A percentile compares a stretch with the other conserved stretches of the same genome.
These are phyloP conservation scores for Pammene aurita DNA, from an alignment of 2,888 invertebrate genomes.

Conservation along the genomic window DNA sequence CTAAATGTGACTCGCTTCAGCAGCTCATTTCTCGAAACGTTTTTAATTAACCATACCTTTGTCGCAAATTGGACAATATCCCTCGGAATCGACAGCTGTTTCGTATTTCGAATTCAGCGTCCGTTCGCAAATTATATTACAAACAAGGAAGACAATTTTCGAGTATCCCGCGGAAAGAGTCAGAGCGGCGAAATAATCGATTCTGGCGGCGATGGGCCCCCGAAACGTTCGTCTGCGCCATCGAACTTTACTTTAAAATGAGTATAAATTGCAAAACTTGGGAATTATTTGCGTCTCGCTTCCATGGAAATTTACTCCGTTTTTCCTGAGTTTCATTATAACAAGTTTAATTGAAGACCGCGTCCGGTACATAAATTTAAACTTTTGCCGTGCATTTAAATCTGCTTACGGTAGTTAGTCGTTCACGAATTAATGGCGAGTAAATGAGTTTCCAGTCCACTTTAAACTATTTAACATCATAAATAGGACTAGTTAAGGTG, in stretches of 20 bases:
- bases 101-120: constrained; percentile 43
- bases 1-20: constrained; percentile 30
- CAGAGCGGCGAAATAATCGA: constrained; percentile 62
- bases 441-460: constrained; percentile 68
- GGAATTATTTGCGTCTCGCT: constrained; percentile 73
- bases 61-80: constrained; percentile 36
- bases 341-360: constrained; percentile 81
- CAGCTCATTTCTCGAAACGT: constrained; percentile 29
- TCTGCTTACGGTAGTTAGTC: constrained; percentile 73
- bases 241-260: constrained; percentile 72
- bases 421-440: constrained; percentile 62
- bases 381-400: constrained; percentile 79
- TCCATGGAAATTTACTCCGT: constrained; percentile 71
- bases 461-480: constrained; percentile 59
- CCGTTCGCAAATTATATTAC: constrained; percentile 44
- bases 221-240: constrained; percentile 61
- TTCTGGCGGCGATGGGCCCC: constrained; percentile 51
- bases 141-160: constrained; percentile 49
- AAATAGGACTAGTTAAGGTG: constrained; percentile 37
- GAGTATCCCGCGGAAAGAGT: constrained; percentile 49
- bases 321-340: constrained; percentile 77
- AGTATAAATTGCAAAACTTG: constrained; percentile 77
- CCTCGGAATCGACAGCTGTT: constrained; percentile 39
- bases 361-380: constrained; percentile 79
- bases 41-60: constrained; percentile 39